Conservation (phyloP, 1,140 invertebrate genomes). For the Trichonephila inaurata region DNA sequence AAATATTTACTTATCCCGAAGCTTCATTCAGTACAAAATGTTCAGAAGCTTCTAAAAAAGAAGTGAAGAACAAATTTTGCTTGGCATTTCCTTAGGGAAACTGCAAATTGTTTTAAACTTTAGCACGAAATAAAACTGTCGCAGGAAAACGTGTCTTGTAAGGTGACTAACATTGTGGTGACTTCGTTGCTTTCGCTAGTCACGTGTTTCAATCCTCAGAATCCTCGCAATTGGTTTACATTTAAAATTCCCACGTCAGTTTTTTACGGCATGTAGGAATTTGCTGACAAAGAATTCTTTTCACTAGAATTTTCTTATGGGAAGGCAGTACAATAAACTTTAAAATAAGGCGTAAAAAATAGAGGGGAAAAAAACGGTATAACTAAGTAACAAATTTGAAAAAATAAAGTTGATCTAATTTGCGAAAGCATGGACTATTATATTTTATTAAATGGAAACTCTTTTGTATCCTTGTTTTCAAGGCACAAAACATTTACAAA, state of each 20-base stretch:
- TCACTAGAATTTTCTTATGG: background rate
- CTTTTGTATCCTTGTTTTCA: no score
- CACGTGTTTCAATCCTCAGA: background rate
- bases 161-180: background rate
- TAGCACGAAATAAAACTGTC: background rate
- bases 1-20: background rate
- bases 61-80: background rate
- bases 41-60: background rate
- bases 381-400: no score
- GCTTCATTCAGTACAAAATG: no score
- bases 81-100: background rate
- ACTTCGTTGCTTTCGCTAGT: background rate
- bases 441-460: no score
- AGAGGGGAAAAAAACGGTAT: no score
- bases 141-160: background rate
- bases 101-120: constrained; percentile 18
- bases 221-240: constrained; percentile 6
- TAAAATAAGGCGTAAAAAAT: no score
- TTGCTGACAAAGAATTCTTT: background rate
- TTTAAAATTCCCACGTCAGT: background rate
- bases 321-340: no score
- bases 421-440: no score
- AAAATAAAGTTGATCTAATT: no score
- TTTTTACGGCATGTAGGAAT: background rate
- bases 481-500: no score